Evolutionary conservation across 2,888 invertebrate genomes (phyloP).

Genomic region (Eurytoma adleriae): DNA sequence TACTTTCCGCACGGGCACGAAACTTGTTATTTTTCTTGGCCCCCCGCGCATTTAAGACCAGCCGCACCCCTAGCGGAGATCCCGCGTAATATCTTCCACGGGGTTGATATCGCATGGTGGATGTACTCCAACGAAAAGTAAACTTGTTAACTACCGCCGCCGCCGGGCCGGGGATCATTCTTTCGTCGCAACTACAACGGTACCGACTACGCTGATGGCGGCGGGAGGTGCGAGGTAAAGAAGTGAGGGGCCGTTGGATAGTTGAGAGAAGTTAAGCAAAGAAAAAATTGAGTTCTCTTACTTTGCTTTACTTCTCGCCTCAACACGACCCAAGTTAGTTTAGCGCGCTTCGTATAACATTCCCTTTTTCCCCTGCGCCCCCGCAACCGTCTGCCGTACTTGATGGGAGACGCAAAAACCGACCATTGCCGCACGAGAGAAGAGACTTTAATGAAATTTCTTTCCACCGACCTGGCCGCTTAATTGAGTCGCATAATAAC

Average conservation of each 20-base stretch:
- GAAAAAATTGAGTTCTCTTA: conserved; percentile 51
- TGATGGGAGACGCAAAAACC: background rate
- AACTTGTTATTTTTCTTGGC: conserved; percentile 41
- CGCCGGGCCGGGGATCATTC: conserved; percentile 38
- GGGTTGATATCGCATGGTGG: conserved; percentile 17
- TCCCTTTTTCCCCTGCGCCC: conserved; percentile 10
- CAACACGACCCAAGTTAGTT: conserved; percentile 48
- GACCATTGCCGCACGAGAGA: background rate
- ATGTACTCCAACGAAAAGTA: conserved; percentile 47
- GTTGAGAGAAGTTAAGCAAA: conserved; percentile 41
- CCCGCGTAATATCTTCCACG: conserved; percentile 28
- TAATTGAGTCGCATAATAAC: conserved; percentile 32
- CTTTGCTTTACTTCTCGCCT: conserved; percentile 46
- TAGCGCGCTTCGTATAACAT: conserved; percentile 37
- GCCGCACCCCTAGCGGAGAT: background rate
- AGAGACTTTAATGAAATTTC: conserved; percentile 50
- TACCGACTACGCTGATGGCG: background rate
- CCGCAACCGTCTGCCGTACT: background rate
- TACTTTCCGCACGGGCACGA: background rate
- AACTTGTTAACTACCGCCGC: conserved; percentile 52
- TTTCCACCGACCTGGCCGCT: background rate
- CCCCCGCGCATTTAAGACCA: conserved; percentile 5
- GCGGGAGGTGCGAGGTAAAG: background rate
- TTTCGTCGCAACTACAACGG: conserved; percentile 24
- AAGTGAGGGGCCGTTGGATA: conserved; percentile 22